These are phyloP conservation scores for Cichlasoma orientale DNA, from an alignment of 2,797 vertebrate species.

Conservation along the genomic window DNA sequence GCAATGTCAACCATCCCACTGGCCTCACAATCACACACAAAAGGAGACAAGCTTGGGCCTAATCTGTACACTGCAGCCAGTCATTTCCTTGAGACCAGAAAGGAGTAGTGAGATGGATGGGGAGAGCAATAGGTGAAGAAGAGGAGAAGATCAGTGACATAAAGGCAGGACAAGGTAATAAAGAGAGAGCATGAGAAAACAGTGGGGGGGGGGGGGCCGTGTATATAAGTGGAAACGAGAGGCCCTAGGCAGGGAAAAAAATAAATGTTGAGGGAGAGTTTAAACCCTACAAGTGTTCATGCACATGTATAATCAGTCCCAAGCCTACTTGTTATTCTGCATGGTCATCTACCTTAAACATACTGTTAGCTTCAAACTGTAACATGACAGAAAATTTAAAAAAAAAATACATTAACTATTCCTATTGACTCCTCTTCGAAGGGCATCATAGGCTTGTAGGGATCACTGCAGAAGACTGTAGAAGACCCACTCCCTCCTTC, in stretches of 20 bases:
- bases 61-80: slow-evolving; percentile 20
- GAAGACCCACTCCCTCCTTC: slow-evolving; percentile 18
- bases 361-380: slow-evolving; percentile 22
- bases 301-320: background rate
- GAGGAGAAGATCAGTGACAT: slow-evolving; percentile 8
- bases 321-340: slow-evolving; percentile 29
- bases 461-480: slow-evolving; percentile 28
- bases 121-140: slow-evolving; percentile 6
- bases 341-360: slow-evolving; percentile 10
- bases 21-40: slow-evolving; percentile 13
- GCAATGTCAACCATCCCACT: slow-evolving; percentile 31
- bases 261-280: background rate
- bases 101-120: background rate
- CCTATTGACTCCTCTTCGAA: slow-evolving; percentile 31
- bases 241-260: background rate
- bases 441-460: slow-evolving; percentile 14
- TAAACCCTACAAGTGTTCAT: background rate
- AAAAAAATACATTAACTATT: slow-evolving; percentile 1
- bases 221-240: background rate
- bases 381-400: slow-evolving; percentile 14
- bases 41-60: slow-evolving; percentile 14
- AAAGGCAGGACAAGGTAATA: background rate
- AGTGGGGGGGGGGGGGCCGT: background rate
- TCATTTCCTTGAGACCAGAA: slow-evolving; percentile 16
- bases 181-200: background rate